phyloP scores from a whole-genome alignment of 2,888 invertebrate genomes.

The Iphiclides podalirius region DNA sequence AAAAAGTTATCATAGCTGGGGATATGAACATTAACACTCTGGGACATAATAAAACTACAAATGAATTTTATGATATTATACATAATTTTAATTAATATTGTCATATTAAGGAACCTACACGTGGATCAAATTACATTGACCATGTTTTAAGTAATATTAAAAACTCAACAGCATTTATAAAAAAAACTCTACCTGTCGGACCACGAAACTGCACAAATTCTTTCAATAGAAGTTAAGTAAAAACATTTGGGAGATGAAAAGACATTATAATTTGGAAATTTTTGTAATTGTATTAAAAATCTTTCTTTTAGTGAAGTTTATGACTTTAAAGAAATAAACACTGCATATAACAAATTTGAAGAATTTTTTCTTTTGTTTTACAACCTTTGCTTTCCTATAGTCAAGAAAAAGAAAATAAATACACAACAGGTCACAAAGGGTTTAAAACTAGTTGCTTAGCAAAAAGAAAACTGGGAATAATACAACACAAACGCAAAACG shows the following conservation, averaged over 20 bases:
- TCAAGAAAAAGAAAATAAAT: neutral
- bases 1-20: too few species aligned
- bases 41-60: too few species aligned
- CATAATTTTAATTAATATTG: neutral
- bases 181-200: too few species aligned
- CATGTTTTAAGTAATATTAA: neutral
- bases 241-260: neutral
- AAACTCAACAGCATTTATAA: neutral
- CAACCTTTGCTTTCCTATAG: neutral
- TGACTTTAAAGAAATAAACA: neutral
- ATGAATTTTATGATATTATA: neutral
- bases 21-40: too few species aligned
- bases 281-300: neutral
- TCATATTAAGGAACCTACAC: neutral
- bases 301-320: neutral
- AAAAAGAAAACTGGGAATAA: too few species aligned
- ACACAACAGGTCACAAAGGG: too few species aligned
- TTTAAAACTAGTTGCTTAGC: too few species aligned
- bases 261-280: neutral
- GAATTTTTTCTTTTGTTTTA: neutral
- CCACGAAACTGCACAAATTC: neutral
- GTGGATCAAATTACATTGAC: neutral
- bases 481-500: too few species aligned
- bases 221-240: neutral
- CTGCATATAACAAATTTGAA: neutral